Conservation (phyloP, 2,113 vertebrate genomes). For the Tachuris rubrigastra region DNA sequence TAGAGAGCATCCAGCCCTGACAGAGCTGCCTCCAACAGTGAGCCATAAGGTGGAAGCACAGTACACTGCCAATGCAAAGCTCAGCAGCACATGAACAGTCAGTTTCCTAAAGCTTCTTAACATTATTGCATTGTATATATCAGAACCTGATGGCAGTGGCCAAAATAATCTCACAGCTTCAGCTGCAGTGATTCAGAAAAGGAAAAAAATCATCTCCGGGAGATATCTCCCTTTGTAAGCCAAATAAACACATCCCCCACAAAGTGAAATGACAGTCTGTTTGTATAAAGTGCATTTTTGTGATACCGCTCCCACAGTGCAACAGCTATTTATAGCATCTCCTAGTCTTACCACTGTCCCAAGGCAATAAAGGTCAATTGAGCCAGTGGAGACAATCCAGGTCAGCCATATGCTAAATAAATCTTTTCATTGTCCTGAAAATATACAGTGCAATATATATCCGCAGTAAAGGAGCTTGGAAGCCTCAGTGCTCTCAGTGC, state of each 20-base stretch:
- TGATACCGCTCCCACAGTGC: neutral
- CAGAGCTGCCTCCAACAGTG: neutral
- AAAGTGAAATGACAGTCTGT: neutral
- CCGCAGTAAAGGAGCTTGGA: neutral
- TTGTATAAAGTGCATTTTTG: slow-evolving; percentile 3
- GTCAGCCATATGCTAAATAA: slow-evolving; percentile 47
- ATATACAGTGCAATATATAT: neutral
- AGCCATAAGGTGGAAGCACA: neutral
- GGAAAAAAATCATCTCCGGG: neutral
- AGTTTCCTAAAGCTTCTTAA: neutral
- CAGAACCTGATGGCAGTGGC: neutral
- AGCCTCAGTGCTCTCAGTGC: neutral
- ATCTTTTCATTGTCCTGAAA: slow-evolving; percentile 13
- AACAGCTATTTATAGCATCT: slow-evolving; percentile 37
- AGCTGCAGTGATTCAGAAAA: neutral
- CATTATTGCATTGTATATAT: neutral
- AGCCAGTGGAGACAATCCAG: slow-evolving; percentile 33
- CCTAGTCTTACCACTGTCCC: slow-evolving; percentile 34
- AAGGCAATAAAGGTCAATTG: slow-evolving; percentile 52
- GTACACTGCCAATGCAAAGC: neutral
- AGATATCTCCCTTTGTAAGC: neutral
- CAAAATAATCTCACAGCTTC: neutral
- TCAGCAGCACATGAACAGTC: neutral
- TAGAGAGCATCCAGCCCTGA: neutral
- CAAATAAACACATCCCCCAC: neutral